Conservation (phyloP, 2,888 invertebrate genomes). For the Leptopilina drosophilae region DNA sequence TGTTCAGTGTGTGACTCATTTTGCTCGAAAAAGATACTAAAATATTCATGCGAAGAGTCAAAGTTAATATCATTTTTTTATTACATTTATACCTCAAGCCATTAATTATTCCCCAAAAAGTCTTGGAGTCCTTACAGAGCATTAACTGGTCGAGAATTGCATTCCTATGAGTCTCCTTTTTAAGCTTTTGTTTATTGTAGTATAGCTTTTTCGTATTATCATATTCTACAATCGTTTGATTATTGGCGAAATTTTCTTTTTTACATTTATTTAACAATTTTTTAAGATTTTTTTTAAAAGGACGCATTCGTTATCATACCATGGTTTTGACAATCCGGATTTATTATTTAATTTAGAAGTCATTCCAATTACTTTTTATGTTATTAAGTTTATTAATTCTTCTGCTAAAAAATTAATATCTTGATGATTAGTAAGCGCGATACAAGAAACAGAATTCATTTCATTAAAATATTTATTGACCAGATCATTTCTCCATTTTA, state of each 20-base stretch:
- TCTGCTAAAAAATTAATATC: not conserved
- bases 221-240: not conserved
- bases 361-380: too few relatives aligned
- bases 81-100: not conserved
- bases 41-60: not conserved
- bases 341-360: too few relatives aligned
- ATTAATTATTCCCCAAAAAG: not conserved
- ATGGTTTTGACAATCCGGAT: not conserved
- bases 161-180: conserved; percentile 4
- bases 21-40: not conserved
- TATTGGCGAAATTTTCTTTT: not conserved
- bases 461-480: too few relatives aligned
- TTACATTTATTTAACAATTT: not conserved
- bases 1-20: not conserved
- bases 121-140: not conserved
- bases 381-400: too few relatives aligned
- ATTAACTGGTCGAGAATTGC: not conserved
- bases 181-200: not conserved
- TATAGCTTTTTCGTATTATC: not conserved
- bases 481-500: too few relatives aligned
- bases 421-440: not conserved
- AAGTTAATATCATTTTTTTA: conserved; percentile 4
- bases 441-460: not conserved
- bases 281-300: not conserved
- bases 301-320: not conserved